A percentile compares a stretch with the other conserved stretches of the same genome.
phyloP scores from a whole-genome alignment of 2,797 vertebrate species.

The Carcharodon carcharias region DNA sequence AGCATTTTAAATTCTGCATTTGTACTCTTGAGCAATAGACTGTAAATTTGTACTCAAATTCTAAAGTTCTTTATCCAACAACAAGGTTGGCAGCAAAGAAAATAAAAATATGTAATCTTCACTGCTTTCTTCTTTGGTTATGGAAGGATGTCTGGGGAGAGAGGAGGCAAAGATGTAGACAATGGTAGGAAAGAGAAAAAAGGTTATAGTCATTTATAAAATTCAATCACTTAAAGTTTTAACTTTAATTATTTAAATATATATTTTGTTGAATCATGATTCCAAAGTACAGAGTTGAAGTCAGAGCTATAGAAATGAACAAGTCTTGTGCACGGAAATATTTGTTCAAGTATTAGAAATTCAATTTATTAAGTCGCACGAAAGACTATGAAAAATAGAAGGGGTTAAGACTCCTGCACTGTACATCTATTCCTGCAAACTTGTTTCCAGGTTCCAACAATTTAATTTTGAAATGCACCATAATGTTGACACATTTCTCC shows the following conservation, averaged over 20 bases:
- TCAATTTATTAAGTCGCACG: neutral
- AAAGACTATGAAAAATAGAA: neutral
- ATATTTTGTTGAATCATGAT: slow-evolving; percentile 13
- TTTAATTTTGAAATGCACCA: neutral
- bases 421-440: neutral
- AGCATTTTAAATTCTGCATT: neutral
- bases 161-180: neutral
- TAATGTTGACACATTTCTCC: neutral
- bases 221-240: neutral
- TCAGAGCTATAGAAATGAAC: neutral
- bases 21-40: neutral
- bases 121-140: neutral
- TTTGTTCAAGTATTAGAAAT: neutral
- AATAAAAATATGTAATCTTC: neutral
- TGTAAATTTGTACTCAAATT: neutral
- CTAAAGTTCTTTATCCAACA: neutral
- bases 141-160: neutral
- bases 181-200: neutral
- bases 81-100: too few species aligned
- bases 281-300: slow-evolving; percentile 16
- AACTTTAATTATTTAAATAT: neutral
- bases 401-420: neutral
- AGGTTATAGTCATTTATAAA: neutral
- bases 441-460: neutral
- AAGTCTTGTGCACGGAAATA: neutral